Evolutionary conservation across 2,113 vertebrate genomes (phyloP).

Genomic region (Grammomys dolichurus): DNA sequence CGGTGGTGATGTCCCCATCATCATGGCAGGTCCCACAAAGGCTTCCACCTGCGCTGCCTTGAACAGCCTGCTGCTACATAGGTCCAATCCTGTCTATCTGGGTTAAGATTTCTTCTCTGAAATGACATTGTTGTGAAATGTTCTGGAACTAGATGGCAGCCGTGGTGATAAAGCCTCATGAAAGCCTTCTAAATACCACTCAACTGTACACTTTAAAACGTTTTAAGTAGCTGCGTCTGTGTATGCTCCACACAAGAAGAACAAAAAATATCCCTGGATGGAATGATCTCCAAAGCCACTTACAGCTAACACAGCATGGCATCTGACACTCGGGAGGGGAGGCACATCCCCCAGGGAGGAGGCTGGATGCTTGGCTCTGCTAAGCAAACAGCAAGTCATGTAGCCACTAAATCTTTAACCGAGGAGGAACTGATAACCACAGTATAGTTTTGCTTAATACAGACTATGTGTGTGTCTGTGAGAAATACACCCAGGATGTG

Average conservation of each 20-base stretch:
- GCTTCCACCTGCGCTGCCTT: background rate
- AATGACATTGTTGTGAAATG: background rate
- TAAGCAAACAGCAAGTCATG: background rate
- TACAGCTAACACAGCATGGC: no score
- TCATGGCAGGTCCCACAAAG: background rate
- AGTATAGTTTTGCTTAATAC: background rate
- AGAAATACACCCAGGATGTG: background rate
- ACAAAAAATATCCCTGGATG: background rate
- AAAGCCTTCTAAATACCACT: background rate
- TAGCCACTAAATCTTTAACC: background rate
- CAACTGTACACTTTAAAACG: background rate
- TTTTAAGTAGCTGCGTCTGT: background rate
- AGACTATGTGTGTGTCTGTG: background rate
- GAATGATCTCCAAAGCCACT: background rate
- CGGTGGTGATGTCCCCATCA: background rate
- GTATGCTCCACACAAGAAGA: background rate
- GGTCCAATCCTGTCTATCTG: background rate
- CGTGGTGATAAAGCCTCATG: background rate
- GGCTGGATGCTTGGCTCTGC: background rate
- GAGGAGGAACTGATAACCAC: background rate
- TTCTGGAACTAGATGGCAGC: background rate
- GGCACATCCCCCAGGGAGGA: background rate
- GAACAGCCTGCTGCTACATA: background rate
- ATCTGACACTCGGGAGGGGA: background rate
- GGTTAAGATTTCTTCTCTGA: constrained; percentile 17